phyloP scores from a whole-genome alignment of 1,140 invertebrate species.

The Drosophila pandora region DNA sequence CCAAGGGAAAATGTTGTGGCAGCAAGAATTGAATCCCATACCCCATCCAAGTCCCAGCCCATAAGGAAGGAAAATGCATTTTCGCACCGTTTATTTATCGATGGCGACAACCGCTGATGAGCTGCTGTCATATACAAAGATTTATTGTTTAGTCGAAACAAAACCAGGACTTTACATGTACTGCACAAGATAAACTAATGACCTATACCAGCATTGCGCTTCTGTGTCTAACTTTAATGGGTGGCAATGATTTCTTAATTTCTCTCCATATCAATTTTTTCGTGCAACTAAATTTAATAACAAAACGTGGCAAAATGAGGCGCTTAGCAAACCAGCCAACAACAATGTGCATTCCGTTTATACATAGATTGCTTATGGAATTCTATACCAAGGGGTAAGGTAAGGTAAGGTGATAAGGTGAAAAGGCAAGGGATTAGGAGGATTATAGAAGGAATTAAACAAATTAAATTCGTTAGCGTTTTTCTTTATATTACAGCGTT shows the following conservation, averaged over 20 bases:
- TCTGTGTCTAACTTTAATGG: slow-evolving; percentile 35
- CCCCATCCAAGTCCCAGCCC: background rate
- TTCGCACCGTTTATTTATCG: slow-evolving; percentile 22
- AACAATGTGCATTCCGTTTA: slow-evolving; percentile 63
- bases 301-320: slow-evolving; percentile 47
- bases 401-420: slow-evolving; percentile 23
- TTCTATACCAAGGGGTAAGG: slow-evolving; percentile 39
- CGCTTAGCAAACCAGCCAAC: slow-evolving; percentile 66
- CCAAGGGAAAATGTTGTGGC: slow-evolving; percentile 39
- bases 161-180: slow-evolving; percentile 54
- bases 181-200: slow-evolving; percentile 47
- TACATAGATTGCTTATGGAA: slow-evolving; percentile 59
- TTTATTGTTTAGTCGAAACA: slow-evolving; percentile 62
- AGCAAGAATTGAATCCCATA: slow-evolving; percentile 26
- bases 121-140: slow-evolving; percentile 40
- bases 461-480: slow-evolving; percentile 75
- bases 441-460: slow-evolving; percentile 51
- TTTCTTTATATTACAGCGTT: slow-evolving; percentile 75
- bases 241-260: slow-evolving; percentile 58
- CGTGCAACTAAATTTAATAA: slow-evolving; percentile 35
- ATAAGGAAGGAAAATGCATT: slow-evolving; percentile 28
- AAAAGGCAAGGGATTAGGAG: slow-evolving; percentile 1
- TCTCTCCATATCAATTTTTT: slow-evolving; percentile 4
- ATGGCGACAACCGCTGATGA: slow-evolving; percentile 44
- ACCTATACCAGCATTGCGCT: slow-evolving; percentile 62